Conservation (phyloP, 30 jellyfish, hydroid and myxozoan genomes). For the Aurelia aurita region DNA sequence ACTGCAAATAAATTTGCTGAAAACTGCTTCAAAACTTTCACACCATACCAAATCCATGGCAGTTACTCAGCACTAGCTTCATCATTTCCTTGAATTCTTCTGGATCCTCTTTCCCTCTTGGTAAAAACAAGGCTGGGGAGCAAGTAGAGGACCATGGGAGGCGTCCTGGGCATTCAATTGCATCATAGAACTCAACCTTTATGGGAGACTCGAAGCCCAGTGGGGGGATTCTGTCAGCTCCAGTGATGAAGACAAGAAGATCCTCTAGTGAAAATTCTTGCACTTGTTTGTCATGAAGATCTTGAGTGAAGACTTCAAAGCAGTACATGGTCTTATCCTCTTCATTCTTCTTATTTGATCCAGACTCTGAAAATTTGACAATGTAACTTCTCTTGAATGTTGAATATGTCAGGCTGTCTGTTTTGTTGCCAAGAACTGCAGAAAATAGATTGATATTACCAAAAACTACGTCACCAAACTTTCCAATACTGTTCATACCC, state of each 20-base stretch:
- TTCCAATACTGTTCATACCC: background rate
- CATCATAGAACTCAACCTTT: background rate
- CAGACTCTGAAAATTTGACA: background rate
- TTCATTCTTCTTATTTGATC: background rate
- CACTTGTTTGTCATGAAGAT: background rate
- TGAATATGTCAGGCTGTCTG: background rate
- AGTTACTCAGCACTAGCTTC: conserved; percentile 2
- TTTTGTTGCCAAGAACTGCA: background rate
- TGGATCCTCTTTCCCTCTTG: background rate
- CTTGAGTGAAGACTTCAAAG: background rate
- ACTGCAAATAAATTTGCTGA: no score
- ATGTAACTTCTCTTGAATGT: background rate
- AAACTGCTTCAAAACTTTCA: background rate
- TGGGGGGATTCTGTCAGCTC: background rate
- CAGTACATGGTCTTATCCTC: background rate
- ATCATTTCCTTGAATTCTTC: conserved; percentile 3
- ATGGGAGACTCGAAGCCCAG: background rate
- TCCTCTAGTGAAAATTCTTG: background rate
- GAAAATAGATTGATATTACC: background rate
- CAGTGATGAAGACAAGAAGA: background rate
- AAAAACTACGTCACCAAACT: background rate
- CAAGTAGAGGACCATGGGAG: conserved; percentile 1
- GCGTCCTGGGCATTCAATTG: background rate
- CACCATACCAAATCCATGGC: conserved; percentile 34
- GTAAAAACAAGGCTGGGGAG: background rate